phyloP scores from a whole-genome alignment of 2,888 invertebrate species.

The Erebia palarica region DNA sequence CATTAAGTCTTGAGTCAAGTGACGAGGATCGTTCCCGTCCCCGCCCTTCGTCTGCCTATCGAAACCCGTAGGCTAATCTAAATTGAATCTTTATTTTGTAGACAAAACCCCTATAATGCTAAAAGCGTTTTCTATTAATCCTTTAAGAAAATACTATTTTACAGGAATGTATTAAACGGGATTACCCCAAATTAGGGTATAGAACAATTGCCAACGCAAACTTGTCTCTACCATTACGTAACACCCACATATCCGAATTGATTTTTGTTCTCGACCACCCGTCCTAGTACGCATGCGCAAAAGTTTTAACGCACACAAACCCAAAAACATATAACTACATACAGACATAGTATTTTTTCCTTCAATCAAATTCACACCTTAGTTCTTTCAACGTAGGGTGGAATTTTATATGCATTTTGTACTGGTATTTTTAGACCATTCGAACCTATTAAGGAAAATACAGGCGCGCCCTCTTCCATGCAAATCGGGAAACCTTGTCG shows the following conservation, averaged over 20 bases:
- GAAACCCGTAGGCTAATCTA: neutral
- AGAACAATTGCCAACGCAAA: constrained; percentile 58
- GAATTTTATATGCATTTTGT: constrained; percentile 32
- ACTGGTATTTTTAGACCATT: constrained; percentile 78
- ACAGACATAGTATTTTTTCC: constrained; percentile 16
- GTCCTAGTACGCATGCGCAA: constrained; percentile 67
- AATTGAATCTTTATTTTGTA: neutral
- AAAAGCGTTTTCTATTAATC: constrained; percentile 1
- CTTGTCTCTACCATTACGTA: constrained; percentile 72
- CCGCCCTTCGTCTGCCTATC: neutral
- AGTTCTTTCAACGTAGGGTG: constrained; percentile 33
- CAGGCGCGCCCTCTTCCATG: constrained; percentile 78
- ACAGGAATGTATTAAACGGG: constrained; percentile 42
- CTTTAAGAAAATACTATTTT: constrained; percentile 14
- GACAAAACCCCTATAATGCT: neutral
- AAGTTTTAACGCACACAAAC: constrained; percentile 61
- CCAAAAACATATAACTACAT: constrained; percentile 33
- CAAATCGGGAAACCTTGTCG: constrained; percentile 70
- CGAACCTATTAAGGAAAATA: constrained; percentile 65
- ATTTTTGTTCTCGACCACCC: constrained; percentile 71
- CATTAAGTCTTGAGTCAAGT: constrained; percentile 1
- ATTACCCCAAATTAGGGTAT: constrained; percentile 62
- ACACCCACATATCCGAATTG: constrained; percentile 77
- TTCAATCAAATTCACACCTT: constrained; percentile 44
- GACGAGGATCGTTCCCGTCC: neutral